These are phyloP conservation scores for Drosophila sp. DNA, from an alignment of 1,140 invertebrate genomes.

Conservation along the genomic window DNA sequence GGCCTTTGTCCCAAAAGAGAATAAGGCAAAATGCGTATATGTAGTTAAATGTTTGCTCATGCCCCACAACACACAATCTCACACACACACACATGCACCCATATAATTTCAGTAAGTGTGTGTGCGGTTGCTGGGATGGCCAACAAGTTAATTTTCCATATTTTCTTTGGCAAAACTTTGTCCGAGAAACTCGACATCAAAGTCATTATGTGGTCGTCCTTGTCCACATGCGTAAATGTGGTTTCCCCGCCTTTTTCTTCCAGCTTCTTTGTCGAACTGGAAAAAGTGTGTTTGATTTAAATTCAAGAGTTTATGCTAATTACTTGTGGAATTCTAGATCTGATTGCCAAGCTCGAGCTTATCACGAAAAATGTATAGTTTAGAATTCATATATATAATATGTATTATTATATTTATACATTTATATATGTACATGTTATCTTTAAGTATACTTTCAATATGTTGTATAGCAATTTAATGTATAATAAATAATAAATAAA, in stretches of 20 bases:
- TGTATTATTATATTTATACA: too few relatives aligned
- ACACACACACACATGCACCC: conserved; percentile 11
- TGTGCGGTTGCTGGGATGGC: conserved; percentile 49
- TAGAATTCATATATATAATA: too few relatives aligned
- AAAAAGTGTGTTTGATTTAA: conserved; percentile 4
- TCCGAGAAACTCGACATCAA: conserved; percentile 42
- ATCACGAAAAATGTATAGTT: too few relatives aligned
- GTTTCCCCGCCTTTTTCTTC: conserved; percentile 14
- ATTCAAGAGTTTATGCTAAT: not conserved
- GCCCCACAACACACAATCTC: conserved; percentile 34
- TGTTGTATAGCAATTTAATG: too few relatives aligned
- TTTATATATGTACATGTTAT: too few relatives aligned
- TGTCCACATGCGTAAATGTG: conserved; percentile 28
- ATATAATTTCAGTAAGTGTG: conserved; percentile 34
- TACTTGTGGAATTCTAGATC: not conserved
- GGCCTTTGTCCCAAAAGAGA: conserved; percentile 74
- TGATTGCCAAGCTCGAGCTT: too few relatives aligned
- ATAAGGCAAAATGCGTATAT: conserved; percentile 61
- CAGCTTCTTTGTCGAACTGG: not conserved
- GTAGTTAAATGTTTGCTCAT: conserved; percentile 62
- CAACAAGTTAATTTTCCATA: conserved; percentile 83
- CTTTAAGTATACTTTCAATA: too few relatives aligned
- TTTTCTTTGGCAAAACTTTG: conserved; percentile 76
- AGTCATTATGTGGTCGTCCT: conserved; percentile 47
- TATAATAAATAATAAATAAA: too few relatives aligned